A percentile compares a stretch with the other conserved stretches of the same genome.
Evolutionary conservation across 2,797 vertebrate species (phyloP).

Genomic region (Sebastes nivosus): DNA sequence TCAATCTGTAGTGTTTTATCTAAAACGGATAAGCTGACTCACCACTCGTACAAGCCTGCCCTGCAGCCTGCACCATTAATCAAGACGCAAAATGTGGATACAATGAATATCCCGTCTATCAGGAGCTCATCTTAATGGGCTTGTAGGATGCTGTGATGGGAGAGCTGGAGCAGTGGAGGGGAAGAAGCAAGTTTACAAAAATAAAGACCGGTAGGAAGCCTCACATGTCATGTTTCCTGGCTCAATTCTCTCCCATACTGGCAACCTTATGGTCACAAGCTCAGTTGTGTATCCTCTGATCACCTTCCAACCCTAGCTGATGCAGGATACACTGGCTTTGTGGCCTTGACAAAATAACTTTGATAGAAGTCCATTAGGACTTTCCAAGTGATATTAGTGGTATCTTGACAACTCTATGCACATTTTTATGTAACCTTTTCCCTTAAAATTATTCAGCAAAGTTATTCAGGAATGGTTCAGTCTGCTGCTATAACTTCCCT

Average conservation of each 20-base stretch:
- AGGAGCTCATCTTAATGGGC: constrained; percentile 52
- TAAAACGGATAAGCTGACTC: constrained; percentile 40
- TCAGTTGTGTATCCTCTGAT: not conserved
- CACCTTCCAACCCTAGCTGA: not conserved
- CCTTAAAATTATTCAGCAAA: not conserved
- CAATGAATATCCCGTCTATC: constrained; percentile 46
- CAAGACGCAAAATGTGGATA: constrained; percentile 49
- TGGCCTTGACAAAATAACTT: not conserved
- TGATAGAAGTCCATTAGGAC: not conserved
- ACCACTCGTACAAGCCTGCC: constrained; percentile 4
- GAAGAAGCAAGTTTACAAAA: not conserved
- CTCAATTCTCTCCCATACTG: not conserved
- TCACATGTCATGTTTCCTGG: not conserved
- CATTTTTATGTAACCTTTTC: not conserved
- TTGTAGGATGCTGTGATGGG: constrained; percentile 23
- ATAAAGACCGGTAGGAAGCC: not conserved
- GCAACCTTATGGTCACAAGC: not conserved
- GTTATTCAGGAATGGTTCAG: not conserved
- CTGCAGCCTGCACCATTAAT: constrained; percentile 47
- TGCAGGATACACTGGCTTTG: not conserved
- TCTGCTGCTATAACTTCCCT: not conserved
- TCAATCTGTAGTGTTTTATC: constrained; percentile 38
- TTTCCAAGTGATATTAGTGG: not conserved
- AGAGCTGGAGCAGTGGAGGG: not conserved
- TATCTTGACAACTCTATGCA: not conserved